Evolutionary conservation across 2,797 vertebrate species (phyloP).

Genomic region (Cirrhinus molitorella): DNA sequence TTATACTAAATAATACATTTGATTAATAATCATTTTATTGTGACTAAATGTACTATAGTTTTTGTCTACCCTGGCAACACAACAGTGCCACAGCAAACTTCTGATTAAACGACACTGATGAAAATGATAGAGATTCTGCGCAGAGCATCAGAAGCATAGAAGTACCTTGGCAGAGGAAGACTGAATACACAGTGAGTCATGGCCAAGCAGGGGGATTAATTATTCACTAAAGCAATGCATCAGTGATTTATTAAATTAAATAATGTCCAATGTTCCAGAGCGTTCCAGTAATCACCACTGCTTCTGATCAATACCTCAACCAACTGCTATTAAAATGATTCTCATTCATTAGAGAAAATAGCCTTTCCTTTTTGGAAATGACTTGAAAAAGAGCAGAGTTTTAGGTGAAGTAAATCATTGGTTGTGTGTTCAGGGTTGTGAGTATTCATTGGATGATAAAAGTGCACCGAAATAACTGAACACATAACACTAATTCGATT

Average conservation of each 20-base stretch:
- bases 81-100: not conserved
- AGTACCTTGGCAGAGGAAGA: constrained; percentile 39
- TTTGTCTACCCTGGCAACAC: not conserved
- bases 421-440: constrained; percentile 23
- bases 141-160: constrained; percentile 28
- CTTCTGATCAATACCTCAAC: constrained; percentile 61
- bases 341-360: constrained; percentile 53
- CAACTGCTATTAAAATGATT: constrained; percentile 62
- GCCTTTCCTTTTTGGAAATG: constrained; percentile 32
- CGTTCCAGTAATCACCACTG: constrained; percentile 56
- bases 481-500: constrained; percentile 29
- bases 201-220: constrained; percentile 51
- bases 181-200: constrained; percentile 47
- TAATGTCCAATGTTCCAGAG: constrained; percentile 54
- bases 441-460: constrained; percentile 36
- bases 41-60: not conserved
- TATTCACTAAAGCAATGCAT: constrained; percentile 60
- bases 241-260: constrained; percentile 66
- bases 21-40: not conserved
- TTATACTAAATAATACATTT: not conserved
- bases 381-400: constrained; percentile 39
- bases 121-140: constrained; percentile 10
- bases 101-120: not conserved
- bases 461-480: constrained; percentile 32
- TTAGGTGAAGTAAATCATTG: constrained; percentile 46